Percentiles rank a stretch among this genome's conserved stretches.
Evolutionary conservation across 2,113 vertebrate genomes (phyloP).

Genomic region (Sisor rabdophorus): DNA sequence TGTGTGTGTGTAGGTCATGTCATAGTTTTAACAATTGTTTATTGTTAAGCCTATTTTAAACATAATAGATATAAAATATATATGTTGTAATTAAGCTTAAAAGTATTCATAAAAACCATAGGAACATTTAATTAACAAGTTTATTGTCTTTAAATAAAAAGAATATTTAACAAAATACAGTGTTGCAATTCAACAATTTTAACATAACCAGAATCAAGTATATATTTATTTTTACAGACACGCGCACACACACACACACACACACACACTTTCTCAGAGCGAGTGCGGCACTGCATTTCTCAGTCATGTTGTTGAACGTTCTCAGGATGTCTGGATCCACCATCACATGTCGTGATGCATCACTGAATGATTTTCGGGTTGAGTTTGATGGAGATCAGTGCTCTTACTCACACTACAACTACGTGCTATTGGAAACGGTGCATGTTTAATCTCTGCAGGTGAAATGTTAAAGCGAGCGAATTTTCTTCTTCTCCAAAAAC

Average conservation of each 20-base stretch:
- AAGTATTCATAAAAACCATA: too few species aligned
- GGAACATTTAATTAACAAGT: background rate
- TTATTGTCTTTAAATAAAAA: background rate
- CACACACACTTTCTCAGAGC: too few species aligned
- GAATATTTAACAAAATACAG: background rate
- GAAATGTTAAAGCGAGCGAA: conserved; percentile 78
- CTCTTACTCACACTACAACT: background rate
- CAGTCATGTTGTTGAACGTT: background rate
- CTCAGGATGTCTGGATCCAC: background rate
- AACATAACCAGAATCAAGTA: background rate
- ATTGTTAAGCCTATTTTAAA: too few species aligned
- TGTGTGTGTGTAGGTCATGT: too few species aligned
- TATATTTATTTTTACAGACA: background rate
- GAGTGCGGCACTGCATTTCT: background rate
- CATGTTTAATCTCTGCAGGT: background rate
- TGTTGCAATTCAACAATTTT: background rate
- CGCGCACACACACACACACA: background rate
- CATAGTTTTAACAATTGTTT: too few species aligned
- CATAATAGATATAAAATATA: too few species aligned
- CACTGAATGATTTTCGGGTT: background rate
- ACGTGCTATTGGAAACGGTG: background rate
- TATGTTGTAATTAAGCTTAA: too few species aligned
- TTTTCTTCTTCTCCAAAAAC: conserved; percentile 91
- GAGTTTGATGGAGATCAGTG: background rate
- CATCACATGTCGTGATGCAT: background rate